phyloP scores from a whole-genome alignment of 2,888 invertebrate genomes.

The Plagiodera versicolora region DNA sequence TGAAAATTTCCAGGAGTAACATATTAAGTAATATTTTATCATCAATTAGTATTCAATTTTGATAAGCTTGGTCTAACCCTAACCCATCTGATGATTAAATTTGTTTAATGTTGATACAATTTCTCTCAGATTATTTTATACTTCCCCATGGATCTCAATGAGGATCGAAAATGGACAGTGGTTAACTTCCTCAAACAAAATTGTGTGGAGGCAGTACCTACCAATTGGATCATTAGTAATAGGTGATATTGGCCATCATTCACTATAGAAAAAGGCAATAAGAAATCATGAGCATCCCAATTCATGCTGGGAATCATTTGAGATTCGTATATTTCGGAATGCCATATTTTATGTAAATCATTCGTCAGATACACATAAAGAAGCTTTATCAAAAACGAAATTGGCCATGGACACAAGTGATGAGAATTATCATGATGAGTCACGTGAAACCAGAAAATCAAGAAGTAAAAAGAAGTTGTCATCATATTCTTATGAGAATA shows the following conservation, averaged over 20 bases:
- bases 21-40: too few relatives aligned
- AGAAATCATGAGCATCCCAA: not conserved
- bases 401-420: not conserved
- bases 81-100: not conserved
- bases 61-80: not conserved
- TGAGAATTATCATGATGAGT: not conserved
- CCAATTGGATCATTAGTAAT: slow-evolving; percentile 6
- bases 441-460: slow-evolving; percentile 5
- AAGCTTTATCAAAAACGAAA: not conserved
- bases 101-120: not conserved
- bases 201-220: slow-evolving; percentile 8
- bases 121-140: not conserved
- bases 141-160: too few relatives aligned
- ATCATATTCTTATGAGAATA: slow-evolving; percentile 5
- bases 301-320: not conserved
- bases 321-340: not conserved
- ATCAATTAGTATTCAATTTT: too few relatives aligned
- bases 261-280: not conserved
- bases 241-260: slow-evolving; percentile 10
- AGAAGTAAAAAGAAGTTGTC: not conserved
- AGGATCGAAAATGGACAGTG: slow-evolving; percentile 9
- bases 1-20: too few relatives aligned
- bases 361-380: slow-evolving; percentile 1
- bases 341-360: not conserved
- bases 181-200: slow-evolving; percentile 8